Percentiles rank a stretch among this genome's conserved stretches.
These are phyloP conservation scores for Halichoerus grypus DNA, from an alignment of 2,113 vertebrate species.

Conservation along the genomic window DNA sequence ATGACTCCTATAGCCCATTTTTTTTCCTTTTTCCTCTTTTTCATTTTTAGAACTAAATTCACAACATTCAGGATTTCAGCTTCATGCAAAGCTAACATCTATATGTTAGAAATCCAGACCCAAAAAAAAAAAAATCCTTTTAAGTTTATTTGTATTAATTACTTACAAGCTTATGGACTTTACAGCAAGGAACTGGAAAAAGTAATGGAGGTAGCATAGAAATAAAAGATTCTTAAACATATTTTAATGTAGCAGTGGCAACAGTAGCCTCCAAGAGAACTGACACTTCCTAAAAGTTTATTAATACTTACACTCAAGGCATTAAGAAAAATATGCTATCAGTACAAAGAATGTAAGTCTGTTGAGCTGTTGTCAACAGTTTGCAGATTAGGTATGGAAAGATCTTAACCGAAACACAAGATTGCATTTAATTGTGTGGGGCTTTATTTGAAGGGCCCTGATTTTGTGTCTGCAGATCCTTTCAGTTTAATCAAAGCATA, in stretches of 20 bases:
- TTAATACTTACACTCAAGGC: neutral
- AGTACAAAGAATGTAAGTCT: neutral
- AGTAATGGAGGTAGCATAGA: neutral
- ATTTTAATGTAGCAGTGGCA: neutral
- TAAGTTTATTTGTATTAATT: slow-evolving; percentile 37
- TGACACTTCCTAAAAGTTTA: neutral
- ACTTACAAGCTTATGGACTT: neutral
- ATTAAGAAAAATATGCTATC: neutral
- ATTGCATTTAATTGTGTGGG: neutral
- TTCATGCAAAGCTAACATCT: neutral
- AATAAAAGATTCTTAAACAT: neutral
- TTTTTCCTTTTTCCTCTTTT: neutral
- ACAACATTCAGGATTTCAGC: neutral
- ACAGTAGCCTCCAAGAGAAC: neutral
- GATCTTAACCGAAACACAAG: neutral
- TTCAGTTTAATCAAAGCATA: neutral
- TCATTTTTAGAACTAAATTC: neutral
- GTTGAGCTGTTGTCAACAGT: neutral
- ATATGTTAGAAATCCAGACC: slow-evolving; percentile 61
- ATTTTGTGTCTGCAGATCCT: neutral
- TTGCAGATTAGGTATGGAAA: neutral
- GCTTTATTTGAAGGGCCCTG: neutral
- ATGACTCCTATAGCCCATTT: neutral
- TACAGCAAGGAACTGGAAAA: slow-evolving; percentile 22
- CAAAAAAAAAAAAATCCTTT: slow-evolving; percentile 54